These are phyloP conservation scores for Lithophane leautieri DNA, from an alignment of 2,888 invertebrate species.

Conservation along the genomic window DNA sequence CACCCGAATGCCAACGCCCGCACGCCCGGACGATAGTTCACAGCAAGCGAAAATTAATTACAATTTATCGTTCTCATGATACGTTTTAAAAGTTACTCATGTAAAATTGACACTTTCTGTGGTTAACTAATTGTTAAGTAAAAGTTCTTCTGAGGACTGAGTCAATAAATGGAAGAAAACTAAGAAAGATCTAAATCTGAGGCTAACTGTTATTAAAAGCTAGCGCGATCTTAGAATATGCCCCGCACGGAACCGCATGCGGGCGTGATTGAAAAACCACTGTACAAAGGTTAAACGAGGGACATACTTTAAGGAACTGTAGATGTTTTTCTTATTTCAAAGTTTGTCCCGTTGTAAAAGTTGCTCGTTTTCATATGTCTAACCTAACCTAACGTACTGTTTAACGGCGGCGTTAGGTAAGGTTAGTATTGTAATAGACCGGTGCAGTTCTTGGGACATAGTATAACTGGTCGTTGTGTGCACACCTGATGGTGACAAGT, in stretches of 20 bases:
- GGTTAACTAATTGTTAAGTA: background rate
- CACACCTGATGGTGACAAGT: no score
- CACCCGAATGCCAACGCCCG: conserved; percentile 27
- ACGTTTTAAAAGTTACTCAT: conserved; percentile 12
- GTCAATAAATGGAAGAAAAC: background rate
- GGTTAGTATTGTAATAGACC: background rate
- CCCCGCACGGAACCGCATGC: background rate
- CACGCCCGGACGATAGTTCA: conserved; percentile 36
- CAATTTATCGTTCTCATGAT: conserved; percentile 16
- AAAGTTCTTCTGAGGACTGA: background rate
- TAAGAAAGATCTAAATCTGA: background rate
- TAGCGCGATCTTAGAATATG: background rate
- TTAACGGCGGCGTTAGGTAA: no score
- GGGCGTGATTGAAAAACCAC: background rate
- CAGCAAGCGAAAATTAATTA: conserved; percentile 23
- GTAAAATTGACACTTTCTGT: background rate
- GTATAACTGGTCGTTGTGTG: background rate
- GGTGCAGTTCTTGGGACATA: no score
- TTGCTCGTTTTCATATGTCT: no score
- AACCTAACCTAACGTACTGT: no score
- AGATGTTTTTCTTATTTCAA: no score
- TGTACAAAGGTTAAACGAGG: no score
- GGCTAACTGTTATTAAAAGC: background rate
- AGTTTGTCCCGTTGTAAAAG: no score
- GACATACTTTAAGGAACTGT: no score